Base-by-base conservation (phyloP, 1,140 invertebrate genomes). In the Aphis craccivora region DNA sequence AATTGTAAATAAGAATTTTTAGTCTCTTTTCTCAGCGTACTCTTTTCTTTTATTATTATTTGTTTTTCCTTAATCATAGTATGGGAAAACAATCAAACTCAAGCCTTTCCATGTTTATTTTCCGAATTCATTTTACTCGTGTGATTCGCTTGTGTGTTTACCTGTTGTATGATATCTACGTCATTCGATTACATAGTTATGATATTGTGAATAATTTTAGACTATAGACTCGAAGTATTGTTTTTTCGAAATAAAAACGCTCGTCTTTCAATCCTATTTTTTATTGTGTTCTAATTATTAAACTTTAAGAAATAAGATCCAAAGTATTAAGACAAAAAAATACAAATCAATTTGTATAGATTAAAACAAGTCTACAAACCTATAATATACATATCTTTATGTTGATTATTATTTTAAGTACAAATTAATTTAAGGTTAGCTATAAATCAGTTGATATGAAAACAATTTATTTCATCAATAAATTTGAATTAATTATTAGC, bases 1-100 rank as follows among this genome's bases (percentile, higher is more conserved):
- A 92, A 92, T 92, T 92, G 67, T 92, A 92, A 76, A 92, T 92
- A 92, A 92, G 90, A 92, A 92, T 92, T 81, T 51, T 92, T 92
- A 92, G 90, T 92, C 90, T 92, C 90, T 92, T 92, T 92, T 92
- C 90, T 92, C 90, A 92, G 90, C 45, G 67, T 83, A 60, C 30
- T 60, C n/a, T 90, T 60, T 90, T 90, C 53, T 90, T 67, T 90
- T 81, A 81, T 92, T 81, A 55, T 92, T 51, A 45, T 91, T 48
- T 91, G 45, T 83, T 92, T 91, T 92, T 83, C 37, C 67, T 92
- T 22, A 0, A n/a, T 83, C 67, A n/a, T 45, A 92, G 25, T 81
- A 83, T 3, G 23, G 76, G 76, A 83, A 92, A 92, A 83, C n/a
- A 92, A 92, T 92, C 67, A 92, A 92, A 92, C 90, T 83, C 90